Percentiles rank a stretch among this genome's conserved stretches.
Conservation (phyloP, 2,797 vertebrate genomes). For the Otolemur crassicaudatus region DNA sequence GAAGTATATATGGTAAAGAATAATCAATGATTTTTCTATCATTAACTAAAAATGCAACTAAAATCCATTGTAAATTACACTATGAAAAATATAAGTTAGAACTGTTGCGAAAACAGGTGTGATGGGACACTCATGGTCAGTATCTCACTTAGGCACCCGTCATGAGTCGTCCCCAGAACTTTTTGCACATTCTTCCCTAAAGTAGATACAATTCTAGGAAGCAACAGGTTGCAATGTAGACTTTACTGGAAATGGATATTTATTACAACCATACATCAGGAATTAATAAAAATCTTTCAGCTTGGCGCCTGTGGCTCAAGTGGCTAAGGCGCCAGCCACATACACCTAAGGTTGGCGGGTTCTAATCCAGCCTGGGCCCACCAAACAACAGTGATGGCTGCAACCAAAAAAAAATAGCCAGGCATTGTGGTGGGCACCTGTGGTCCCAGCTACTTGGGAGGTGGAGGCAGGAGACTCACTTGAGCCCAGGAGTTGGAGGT, state of each 20-base stretch:
- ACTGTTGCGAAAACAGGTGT: background rate
- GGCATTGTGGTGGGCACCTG: too few species aligned
- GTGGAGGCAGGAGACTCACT: too few species aligned
- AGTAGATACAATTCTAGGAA: background rate
- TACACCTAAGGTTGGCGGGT: too few species aligned
- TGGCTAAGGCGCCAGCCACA: too few species aligned
- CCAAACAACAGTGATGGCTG: too few species aligned
- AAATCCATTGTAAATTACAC: background rate
- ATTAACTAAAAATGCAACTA: constrained; percentile 7
- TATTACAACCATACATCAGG: background rate
- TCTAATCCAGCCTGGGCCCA: too few species aligned
- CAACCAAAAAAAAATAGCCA: too few species aligned
- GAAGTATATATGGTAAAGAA: background rate
- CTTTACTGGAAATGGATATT: constrained; percentile 1
- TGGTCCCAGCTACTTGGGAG: too few species aligned
- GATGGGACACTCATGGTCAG: background rate
- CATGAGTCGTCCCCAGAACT: background rate
- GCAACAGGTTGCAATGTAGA: background rate
- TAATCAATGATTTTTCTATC: background rate
- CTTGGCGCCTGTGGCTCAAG: too few species aligned
- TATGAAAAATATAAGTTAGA: background rate
- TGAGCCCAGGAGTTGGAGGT: too few species aligned
- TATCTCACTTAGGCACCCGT: background rate
- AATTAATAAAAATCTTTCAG: background rate
- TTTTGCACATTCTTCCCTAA: background rate